These are phyloP conservation scores for Etia nguti DNA, from an alignment of 2,113 vertebrate genomes.

Conservation along the genomic window DNA sequence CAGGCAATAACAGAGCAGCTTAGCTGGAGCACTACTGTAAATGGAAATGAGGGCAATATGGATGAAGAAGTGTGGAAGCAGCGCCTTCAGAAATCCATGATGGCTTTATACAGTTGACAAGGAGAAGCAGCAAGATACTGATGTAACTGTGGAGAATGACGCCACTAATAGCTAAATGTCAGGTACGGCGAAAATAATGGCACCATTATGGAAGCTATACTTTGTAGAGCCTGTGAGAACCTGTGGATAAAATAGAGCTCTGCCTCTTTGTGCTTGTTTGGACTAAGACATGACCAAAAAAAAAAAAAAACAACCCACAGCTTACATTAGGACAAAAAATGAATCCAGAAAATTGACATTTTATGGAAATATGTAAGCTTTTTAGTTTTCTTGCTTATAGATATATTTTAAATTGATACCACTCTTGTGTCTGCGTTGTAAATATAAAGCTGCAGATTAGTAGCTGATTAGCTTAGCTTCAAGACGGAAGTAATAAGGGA, in stretches of 20 bases:
- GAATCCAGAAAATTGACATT: background rate
- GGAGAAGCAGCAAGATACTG: background rate
- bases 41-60: slow-evolving; percentile 28
- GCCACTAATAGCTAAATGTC: slow-evolving; percentile 1
- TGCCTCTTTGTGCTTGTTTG: background rate
- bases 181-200: background rate
- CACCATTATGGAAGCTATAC: background rate
- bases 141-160: slow-evolving; percentile 1
- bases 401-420: background rate
- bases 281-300: background rate
- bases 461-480: background rate
- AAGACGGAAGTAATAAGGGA: background rate
- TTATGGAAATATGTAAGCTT: background rate
- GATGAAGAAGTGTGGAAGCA: slow-evolving; percentile 26
- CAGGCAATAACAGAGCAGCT: slow-evolving; percentile 9
- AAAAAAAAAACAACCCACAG: background rate
- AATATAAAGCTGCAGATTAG: background rate
- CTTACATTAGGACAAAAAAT: background rate
- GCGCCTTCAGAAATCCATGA: slow-evolving; percentile 12
- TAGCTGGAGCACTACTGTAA: slow-evolving; percentile 20
- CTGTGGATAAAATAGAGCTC: background rate
- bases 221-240: background rate
- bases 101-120: slow-evolving; percentile 20
- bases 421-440: background rate
- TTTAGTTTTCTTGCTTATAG: background rate